Base-by-base conservation (phyloP, 2,797 vertebrate species). In the Hippocampus kuda region DNA sequence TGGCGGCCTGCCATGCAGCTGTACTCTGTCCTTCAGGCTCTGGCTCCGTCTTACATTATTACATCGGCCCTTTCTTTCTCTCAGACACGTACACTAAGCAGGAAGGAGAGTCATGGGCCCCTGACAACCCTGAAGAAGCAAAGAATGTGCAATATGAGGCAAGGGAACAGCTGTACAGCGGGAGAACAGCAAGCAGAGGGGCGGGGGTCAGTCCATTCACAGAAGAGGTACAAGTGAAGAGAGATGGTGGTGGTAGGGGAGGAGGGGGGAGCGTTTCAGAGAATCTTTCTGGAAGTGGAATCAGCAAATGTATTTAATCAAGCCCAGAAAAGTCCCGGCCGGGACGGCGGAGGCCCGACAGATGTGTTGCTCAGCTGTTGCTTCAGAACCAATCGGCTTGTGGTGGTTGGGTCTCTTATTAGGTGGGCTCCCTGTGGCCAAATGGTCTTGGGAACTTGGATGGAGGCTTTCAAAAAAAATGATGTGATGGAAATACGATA, bases 61-160 rank as follows among this genome's bases (percentile, higher is more conserved):
- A 82, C 78, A 82, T 80, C 72, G 66, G 57, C 38, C 74, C 72
- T 65, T 65, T 75, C 53, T 70, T 72, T 72, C 72, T 72, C 72
- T 34, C 59, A 13, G 48, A 4, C 60, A 3, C 48, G 13, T 24
- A 53, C 30, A 24, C 66, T 48, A 48, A 80, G 79, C 86, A 83
- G 81, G 81, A 85, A 83, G 75, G 79, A 85, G 79, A 83, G 84
- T 84, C 82, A 81, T 82, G 80, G 81, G 83, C 85, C 76, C 77
- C 78, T 81, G 84, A 86, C 86, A 87, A 80, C 77, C 79, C 78
- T 64, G 54, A 83, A 85, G 85, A 87, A 84, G 82, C 79, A 83
- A 85, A 87, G 84, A 88, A 88, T 89, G 88, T 86, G 82, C 84
- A 88, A 86, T 82, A 84, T 83, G 88, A 89, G 73, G 84, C 81